Base-by-base conservation (phyloP, 2,888 invertebrate genomes). In the Desoria tigrina region DNA sequence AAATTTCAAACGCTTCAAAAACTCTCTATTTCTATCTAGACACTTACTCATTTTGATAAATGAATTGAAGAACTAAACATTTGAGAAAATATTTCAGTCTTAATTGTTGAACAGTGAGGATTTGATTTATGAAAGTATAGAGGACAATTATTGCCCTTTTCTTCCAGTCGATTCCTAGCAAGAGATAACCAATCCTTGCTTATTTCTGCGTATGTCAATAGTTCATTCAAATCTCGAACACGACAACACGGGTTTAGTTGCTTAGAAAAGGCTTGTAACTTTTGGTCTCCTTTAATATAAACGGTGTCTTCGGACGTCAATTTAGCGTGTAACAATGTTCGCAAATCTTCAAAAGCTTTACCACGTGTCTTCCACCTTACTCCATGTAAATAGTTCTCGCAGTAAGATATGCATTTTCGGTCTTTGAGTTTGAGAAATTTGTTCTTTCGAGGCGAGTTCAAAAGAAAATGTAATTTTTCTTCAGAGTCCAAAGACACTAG, bases 1-100 rank as follows among this genome's bases (percentile, higher is more conserved):
- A 18, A 11, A 11, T 6, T 45, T 16, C 6, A 45, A 21, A 6
- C 21, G 16, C n/a, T 45, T 45, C n/a, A 45, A 45, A 21, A 69
- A 69, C 1, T 37, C 23, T 24, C 27, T 18, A 55, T 67, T 63
- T 16, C 59, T 42, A 9, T 56, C 18, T 16, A 63, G 26, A 28
- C 21, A 27, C 1, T 37, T 45, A 51, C 61, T 66, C 69, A 69
- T 69, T 42, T 42, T 63, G 14, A 14, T 14, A 16, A 23, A 63
- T 37, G 32, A 6, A 26, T n/a, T 1, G 7, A n/a, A 28, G 45
- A 39, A 24, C 18, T 16, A 1, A 32, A n/a, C n/a, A 45, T 45
- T 45, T n/a, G 4, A 4, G 16, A 14, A 24, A 18, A 23, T 16
- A 7, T 26, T 27, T 21, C 53, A 9, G n/a, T 63, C 27, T 66